Evolutionary conservation across 2,113 vertebrate genomes (phyloP), one percentile per base, ranked within the genome.

Genomic region (Antechinus stuartii): DNA sequence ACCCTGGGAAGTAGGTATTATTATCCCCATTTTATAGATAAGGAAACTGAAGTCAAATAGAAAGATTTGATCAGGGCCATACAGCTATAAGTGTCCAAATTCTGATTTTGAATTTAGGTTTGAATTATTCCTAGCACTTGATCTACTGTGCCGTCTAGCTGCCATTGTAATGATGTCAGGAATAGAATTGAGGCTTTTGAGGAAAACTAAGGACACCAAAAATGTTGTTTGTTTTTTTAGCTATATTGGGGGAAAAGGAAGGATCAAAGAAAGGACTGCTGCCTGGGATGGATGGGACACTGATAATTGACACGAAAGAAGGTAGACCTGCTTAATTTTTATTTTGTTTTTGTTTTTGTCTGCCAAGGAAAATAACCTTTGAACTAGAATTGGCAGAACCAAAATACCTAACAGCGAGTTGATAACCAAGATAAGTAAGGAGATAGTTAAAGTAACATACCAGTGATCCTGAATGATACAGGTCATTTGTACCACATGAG

Each of bases 171-270:
- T n/a, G n/a, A 84, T 84, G n/a, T 42, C n/a, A 42, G 19, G n/a
- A 42, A 42, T 19, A 84, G 68, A 84, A 42, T 35, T 8, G 7
- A 84, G n/a, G 35, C 19, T 42, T n/a, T n/a, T 84, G 35, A 42
- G 68, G 68, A 84, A 84, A 84, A 84, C 68, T 84, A 84, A 84
- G 68, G n/a, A 42, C 68, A 84, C 42, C 68, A 84, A 84, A 84
- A 84, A 84, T 84, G 68, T 84, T 84, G 68, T 84, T 84, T 84
- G 68, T 84, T 84, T 84, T 56, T 84, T 84, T 84, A 84, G 68
- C 68, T 84, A 42, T 84, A 42, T 84, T 84, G 68, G n/a, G 68
- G 68, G 68, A 84, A 84, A 84, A 84, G 68, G 68, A 84, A 84
- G 68, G 68, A 84, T 84, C 68, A 84, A 84, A 42, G 68, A 84